phyloP scores from a whole-genome alignment of 2,113 vertebrate genomes.

The Odontesthes bonariensis region DNA sequence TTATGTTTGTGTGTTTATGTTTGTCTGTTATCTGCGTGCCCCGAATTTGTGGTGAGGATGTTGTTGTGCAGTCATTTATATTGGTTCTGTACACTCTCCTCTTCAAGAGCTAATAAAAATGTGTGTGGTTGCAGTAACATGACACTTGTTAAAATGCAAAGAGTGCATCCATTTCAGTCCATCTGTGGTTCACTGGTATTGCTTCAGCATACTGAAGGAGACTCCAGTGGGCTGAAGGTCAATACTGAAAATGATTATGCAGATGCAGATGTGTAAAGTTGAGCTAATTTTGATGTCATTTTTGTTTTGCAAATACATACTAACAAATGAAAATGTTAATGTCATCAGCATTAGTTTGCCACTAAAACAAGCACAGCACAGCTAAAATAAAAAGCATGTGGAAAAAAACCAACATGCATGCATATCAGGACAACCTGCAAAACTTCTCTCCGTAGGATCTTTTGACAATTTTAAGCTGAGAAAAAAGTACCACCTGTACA shows the following conservation, averaged over 20 bases:
- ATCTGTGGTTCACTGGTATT: not conserved
- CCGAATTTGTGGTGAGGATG: not conserved
- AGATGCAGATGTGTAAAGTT: not conserved
- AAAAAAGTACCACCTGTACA: not conserved
- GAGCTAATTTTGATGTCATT: not conserved
- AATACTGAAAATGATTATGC: not conserved
- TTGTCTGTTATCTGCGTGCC: not conserved
- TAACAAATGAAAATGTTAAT: not conserved
- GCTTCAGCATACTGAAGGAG: not conserved
- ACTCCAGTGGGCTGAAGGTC: not conserved
- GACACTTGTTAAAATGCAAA: not conserved
- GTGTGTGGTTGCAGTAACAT: not conserved
- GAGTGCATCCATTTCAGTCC: not conserved
- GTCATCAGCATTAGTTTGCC: not conserved
- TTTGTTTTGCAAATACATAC: not conserved
- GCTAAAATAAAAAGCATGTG: not conserved
- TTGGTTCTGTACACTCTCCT: not conserved
- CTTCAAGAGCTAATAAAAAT: not conserved
- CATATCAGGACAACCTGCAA: too few species aligned
- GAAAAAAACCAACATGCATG: not conserved
- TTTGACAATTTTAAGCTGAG: not conserved
- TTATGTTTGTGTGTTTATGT: not conserved
- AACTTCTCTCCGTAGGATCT: too few species aligned
- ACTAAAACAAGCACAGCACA: not conserved
- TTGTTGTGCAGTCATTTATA: conserved; percentile 4